These are phyloP conservation scores for Crepidodera aurea DNA, from an alignment of 2,888 invertebrate species.

Conservation along the genomic window DNA sequence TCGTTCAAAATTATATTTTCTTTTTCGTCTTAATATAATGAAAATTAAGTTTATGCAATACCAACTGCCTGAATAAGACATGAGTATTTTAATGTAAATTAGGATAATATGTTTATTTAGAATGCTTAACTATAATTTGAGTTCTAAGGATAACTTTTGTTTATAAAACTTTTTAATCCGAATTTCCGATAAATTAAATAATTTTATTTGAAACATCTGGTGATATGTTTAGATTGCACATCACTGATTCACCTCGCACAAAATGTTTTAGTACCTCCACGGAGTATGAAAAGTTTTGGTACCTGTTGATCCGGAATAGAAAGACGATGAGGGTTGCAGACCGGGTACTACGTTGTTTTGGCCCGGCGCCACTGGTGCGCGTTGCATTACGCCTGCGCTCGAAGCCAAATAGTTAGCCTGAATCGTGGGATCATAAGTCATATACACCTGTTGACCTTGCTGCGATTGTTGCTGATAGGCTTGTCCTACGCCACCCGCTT, in stretches of 20 bases:
- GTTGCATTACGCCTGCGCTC: constrained; percentile 70
- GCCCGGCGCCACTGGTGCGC: constrained; percentile 65
- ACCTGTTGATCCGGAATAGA: constrained; percentile 65
- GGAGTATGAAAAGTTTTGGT: constrained; percentile 53
- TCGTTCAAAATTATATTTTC: no score
- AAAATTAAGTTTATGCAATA: no score
- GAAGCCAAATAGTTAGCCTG: constrained; percentile 68
- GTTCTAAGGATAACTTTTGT: no score
- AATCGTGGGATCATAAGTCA: constrained; percentile 68
- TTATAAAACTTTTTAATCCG: no score
- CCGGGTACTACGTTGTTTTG: constrained; percentile 63
- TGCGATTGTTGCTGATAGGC: constrained; percentile 67
- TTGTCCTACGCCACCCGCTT: constrained; percentile 66
- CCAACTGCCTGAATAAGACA: no score
- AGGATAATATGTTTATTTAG: no score
- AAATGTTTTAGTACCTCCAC: constrained; percentile 43
- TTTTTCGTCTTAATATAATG: no score
- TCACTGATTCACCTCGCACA: constrained; percentile 12
- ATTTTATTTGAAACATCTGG: no score
- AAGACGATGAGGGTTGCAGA: constrained; percentile 64
- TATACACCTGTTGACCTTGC: constrained; percentile 64
- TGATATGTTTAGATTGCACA: background rate
- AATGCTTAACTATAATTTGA: no score
- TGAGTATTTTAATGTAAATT: no score
- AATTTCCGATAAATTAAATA: no score